phyloP scores from a whole-genome alignment of 2,888 invertebrate genomes.

The Lasioglossum zephyrum region DNA sequence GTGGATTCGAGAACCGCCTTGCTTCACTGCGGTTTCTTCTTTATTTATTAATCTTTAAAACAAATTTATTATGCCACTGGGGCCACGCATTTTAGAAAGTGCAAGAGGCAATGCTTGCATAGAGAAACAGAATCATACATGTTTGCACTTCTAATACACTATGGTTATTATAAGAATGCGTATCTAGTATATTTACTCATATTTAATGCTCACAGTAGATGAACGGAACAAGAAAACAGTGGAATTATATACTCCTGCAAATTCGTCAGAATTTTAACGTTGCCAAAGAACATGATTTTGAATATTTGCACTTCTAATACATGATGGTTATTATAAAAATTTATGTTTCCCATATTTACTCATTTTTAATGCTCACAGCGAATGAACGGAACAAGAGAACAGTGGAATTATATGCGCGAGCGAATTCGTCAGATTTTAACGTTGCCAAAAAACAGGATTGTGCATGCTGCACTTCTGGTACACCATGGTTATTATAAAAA shows the following conservation, averaged over 20 bases:
- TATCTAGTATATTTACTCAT: not conserved
- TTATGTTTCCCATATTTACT: no score
- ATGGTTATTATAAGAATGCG: not conserved
- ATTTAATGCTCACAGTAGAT: not conserved
- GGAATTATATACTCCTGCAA: not conserved
- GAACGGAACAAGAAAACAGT: not conserved
- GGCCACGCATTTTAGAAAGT: not conserved
- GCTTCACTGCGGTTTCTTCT: constrained; percentile 1
- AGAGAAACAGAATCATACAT: not conserved
- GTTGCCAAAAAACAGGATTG: no score
- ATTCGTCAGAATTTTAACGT: not conserved
- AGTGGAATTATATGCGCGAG: not conserved
- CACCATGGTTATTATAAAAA: not conserved
- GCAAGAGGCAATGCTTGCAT: not conserved
- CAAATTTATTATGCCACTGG: not conserved
- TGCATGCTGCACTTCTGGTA: no score
- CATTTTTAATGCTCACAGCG: no score
- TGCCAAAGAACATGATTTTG: no score
- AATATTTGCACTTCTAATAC: no score
- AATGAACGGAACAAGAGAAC: not conserved
- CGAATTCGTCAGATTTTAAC: not conserved
- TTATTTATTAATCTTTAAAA: constrained; percentile 7
- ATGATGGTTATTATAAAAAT: not conserved
- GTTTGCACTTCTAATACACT: not conserved
- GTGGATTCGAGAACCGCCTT: constrained; percentile 26